Conservation (phyloP, 2,888 invertebrate species). For the Conistra vaccinii region DNA sequence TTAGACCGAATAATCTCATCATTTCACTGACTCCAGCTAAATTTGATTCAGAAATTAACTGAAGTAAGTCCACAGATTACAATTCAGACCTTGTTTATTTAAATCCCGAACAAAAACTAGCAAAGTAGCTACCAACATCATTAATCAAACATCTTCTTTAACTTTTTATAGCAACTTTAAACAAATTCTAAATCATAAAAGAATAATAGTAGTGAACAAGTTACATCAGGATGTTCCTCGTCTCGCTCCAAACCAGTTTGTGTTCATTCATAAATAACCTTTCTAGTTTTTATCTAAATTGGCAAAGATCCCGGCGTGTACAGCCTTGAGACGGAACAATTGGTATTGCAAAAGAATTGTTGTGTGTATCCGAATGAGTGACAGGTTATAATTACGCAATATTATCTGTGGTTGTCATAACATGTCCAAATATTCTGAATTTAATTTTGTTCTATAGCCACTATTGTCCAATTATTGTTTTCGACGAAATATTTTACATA, state of each 20-base stretch:
- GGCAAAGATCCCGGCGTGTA: constrained; percentile 55
- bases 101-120: constrained; percentile 32
- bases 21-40: neutral
- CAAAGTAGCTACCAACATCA: constrained; percentile 42
- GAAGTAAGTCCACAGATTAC: constrained; percentile 2
- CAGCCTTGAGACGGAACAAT: constrained; percentile 64
- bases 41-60: constrained; percentile 14
- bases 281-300: constrained; percentile 67
- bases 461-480: neutral
- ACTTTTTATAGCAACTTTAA: constrained; percentile 37
- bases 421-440: constrained; percentile 36
- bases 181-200: constrained; percentile 53
- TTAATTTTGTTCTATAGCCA: constrained; percentile 3
- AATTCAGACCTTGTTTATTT: constrained; percentile 6
- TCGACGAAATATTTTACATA: constrained; percentile 12
- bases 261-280: constrained; percentile 72
- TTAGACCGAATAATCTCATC: neutral
- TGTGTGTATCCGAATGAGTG: constrained; percentile 50
- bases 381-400: constrained; percentile 54
- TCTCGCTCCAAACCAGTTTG: constrained; percentile 68
- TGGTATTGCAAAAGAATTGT: constrained; percentile 43
- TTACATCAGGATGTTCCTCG: constrained; percentile 59
- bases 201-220: constrained; percentile 48
- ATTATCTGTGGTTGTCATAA: constrained; percentile 37
- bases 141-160: constrained; percentile 32